Evolutionary conservation across 2,113 vertebrate species (phyloP).

Genomic region (Chaetodon trifascialis): DNA sequence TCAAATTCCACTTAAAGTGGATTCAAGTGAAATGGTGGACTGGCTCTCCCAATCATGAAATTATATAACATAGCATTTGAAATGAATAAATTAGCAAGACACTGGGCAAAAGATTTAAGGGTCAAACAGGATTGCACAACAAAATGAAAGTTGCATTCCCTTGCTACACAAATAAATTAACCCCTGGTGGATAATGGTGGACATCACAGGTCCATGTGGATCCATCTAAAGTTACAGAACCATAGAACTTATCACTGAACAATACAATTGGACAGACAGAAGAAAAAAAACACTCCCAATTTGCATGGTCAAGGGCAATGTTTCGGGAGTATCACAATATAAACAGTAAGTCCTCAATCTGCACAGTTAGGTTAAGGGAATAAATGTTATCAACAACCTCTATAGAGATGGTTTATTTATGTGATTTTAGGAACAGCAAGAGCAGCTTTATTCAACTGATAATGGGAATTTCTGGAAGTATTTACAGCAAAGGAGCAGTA

Average conservation of each 20-base stretch:
- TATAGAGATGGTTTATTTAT: neutral
- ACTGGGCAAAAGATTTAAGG: neutral
- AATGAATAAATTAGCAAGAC: neutral
- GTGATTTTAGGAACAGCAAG: neutral
- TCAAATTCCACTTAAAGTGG: too few relatives aligned
- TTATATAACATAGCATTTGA: neutral
- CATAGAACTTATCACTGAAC: neutral
- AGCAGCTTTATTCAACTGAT: neutral
- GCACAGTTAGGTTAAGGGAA: neutral
- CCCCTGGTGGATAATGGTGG: too few relatives aligned
- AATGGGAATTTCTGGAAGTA: neutral
- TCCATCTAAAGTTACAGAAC: neutral
- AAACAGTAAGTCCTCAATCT: neutral
- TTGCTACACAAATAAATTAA: too few relatives aligned
- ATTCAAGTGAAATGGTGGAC: neutral
- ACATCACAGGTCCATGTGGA: too few relatives aligned
- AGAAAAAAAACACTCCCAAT: neutral
- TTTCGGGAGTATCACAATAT: neutral
- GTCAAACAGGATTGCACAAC: too few relatives aligned
- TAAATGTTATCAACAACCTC: neutral
- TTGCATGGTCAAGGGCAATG: neutral
- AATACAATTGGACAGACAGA: neutral
- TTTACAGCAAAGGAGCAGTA: neutral
- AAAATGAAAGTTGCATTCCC: neutral
- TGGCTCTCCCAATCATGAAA: neutral